Evolutionary conservation across 2,797 vertebrate species (phyloP).

Genomic region (Catostomus latipinnis): DNA sequence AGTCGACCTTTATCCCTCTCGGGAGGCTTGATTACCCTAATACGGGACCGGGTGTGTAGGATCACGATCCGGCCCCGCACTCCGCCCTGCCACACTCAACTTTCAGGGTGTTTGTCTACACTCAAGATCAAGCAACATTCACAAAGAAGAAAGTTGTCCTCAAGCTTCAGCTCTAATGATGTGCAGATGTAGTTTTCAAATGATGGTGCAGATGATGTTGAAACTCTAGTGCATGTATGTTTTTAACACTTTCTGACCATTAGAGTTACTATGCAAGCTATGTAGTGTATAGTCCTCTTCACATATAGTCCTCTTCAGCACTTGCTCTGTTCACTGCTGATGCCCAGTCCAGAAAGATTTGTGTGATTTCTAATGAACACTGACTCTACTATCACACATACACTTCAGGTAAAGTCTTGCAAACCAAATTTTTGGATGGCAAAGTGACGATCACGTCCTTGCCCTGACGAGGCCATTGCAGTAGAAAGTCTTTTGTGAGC

Average conservation of each 20-base stretch:
- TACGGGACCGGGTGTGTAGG: no score
- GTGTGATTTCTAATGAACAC: neutral
- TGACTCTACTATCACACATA: constrained; percentile 47
- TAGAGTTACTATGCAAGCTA: neutral
- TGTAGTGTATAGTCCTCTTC: neutral
- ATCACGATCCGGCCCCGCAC: no score
- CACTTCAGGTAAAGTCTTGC: constrained; percentile 32
- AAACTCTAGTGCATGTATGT: neutral
- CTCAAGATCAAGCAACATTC: neutral
- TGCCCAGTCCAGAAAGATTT: neutral
- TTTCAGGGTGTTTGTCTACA: neutral
- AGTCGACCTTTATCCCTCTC: no score
- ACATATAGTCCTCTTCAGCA: neutral
- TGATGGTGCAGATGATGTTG: neutral
- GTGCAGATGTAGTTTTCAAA: neutral
- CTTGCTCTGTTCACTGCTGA: neutral
- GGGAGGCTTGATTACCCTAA: no score
- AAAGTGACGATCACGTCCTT: constrained; percentile 59
- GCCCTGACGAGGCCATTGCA: constrained; percentile 60
- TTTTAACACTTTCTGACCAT: neutral
- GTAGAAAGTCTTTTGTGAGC: constrained; percentile 26
- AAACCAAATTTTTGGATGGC: constrained; percentile 40
- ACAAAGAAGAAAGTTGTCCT: neutral
- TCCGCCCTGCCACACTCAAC: no score
- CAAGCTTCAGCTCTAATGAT: neutral